Base-by-base conservation (phyloP, 2,888 invertebrate genomes). In the Gymnosoma rotundatum region DNA sequence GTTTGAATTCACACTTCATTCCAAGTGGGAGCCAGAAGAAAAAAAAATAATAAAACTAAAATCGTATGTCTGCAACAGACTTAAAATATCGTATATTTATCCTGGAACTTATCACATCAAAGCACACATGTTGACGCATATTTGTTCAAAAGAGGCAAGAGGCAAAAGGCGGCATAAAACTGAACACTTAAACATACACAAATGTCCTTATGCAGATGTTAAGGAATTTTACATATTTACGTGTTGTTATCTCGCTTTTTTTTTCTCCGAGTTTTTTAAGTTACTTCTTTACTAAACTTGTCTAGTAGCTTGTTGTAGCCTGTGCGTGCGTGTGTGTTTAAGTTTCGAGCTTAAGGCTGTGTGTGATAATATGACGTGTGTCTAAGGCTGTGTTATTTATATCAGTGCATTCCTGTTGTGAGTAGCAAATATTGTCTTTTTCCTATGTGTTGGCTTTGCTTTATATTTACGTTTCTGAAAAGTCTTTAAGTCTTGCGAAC, bases 61-160 rank as follows among this genome's bases (percentile, higher is more conserved):
- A 50, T 58, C 67, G 2, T 61, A 16, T 42, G 67, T 69, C 61
- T 36, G 78, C 78, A 54, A 20, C 38, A 67, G 76, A 76, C 78
- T 60, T 78, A 69, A 45, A 52, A 67, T 69, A 60, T 60, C 67
- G 42, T 60, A 60, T 60, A 60, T 69, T 76, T 76, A 76, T 52
- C 42, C 42, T 42, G 42, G 32, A 63, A 54, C 54, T 74, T 63
- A 54, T 54, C 52, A 42, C 63, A 42, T 61, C 7, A 52, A 18
- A 45, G n/a, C 0, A 45, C 18, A 42, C 42, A 42, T 42, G 12
- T 12, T 12, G 42, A 42, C 42, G 8, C 32, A 32, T 8, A 32
- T 32, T 32, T 32, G 0, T 32, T 32, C 7, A 8, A 32, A 7
- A 12, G 42, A 42, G 12, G 42, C 12, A 12, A 9, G 10, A 10